Evolutionary conservation across 1,140 invertebrate genomes (phyloP), one percentile per base, ranked within the genome.

Genomic region (Eciton burchellii): DNA sequence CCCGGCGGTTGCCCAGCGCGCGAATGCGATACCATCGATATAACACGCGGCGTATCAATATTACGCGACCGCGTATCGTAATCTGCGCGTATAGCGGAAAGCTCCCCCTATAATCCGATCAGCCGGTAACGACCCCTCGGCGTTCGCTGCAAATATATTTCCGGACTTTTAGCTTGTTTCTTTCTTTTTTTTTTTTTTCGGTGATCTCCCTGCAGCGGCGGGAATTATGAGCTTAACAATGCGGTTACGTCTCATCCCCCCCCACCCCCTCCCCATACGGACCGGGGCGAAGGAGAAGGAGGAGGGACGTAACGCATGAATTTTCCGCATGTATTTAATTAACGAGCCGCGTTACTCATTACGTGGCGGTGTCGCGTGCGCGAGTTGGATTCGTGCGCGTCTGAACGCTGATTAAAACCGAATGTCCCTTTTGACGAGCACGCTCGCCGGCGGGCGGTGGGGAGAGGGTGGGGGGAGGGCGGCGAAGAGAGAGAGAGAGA

Each of bases 21-120:
- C 79, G 57, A 63, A 82, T n/a, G 59, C 71, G 81, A 82, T 76
- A 76, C 59, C 59, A 82, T 76, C 81, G 71, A 62, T 82, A 82
- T n/a, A n/a, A n/a, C n/a, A 63, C 81, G 63, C 56, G 63, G 74
- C 52, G 56, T 79, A 79, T 79, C 74, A 79, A 79, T 79, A 79
- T 79, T 79, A 79, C 74, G 63, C 74, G 35, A 63, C 49, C 68
- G 45, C 35, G 63, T 79, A 79, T 79, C 63, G 74, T 79, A 79
- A 79, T 79, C 74, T 79, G 74, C 21, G 35, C 63, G n/a, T 79
- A 49, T 68, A 79, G 74, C 63, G 63, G 35, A 79, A 79, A 68
- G 74, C 74, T 79, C 63, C 68, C n/a, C 52, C 63, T 57, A 70
- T 79, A 79, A 79, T 79, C 74, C 74, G 74, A 79, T 79, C 74